Conservation (phyloP, 2,888 invertebrate species). For the Pegoplata infirma region DNA sequence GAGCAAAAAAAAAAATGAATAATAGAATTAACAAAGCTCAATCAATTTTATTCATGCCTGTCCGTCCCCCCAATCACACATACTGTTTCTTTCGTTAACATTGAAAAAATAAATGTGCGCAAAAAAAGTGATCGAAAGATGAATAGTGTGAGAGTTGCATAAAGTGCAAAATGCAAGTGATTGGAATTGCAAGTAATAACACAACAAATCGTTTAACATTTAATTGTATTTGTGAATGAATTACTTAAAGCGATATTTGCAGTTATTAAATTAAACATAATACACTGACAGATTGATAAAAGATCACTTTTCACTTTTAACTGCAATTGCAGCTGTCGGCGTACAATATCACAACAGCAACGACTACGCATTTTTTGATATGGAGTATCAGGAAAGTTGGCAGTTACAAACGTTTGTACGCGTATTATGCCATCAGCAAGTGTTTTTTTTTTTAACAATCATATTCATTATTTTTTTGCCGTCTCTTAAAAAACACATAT, state of each 20-base stretch:
- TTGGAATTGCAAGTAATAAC: slow-evolving; percentile 42
- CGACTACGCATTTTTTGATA: slow-evolving; percentile 52
- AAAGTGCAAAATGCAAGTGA: slow-evolving; percentile 34
- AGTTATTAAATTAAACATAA: background rate
- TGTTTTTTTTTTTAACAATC: slow-evolving; percentile 50
- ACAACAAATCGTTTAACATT: slow-evolving; percentile 44
- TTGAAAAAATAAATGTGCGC: background rate
- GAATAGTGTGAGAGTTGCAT: no score
- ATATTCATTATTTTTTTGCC: slow-evolving; percentile 42
- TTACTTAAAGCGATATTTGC: slow-evolving; percentile 18
- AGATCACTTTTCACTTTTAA: slow-evolving; percentile 58
- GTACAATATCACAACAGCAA: slow-evolving; percentile 9
- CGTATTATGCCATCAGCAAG: slow-evolving; percentile 38
- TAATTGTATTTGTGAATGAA: background rate
- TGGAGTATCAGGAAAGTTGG: slow-evolving; percentile 21
- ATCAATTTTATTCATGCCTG: background rate
- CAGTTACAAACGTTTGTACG: background rate
- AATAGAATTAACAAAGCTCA: background rate
- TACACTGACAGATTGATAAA: slow-evolving; percentile 4
- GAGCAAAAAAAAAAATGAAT: no score
- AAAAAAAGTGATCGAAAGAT: no score
- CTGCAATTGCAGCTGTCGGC: slow-evolving; percentile 30
- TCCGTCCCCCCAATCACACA: no score
- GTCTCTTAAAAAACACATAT: no score
- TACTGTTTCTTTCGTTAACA: background rate